Conservation (phyloP, 2,888 invertebrate species). For the Lottia gigantea region DNA sequence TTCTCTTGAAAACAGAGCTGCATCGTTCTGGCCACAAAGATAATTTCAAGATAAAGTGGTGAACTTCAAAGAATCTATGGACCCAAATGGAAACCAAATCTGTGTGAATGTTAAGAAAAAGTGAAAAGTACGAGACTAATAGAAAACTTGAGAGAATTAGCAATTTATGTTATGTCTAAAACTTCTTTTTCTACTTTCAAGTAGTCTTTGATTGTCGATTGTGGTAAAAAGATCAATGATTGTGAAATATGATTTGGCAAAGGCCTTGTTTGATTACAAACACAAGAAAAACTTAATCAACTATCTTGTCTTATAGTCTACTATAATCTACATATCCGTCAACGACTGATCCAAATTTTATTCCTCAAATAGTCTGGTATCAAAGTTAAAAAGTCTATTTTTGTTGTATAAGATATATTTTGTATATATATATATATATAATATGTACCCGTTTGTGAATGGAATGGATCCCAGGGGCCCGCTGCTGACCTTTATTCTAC, state of each 20-base stretch:
- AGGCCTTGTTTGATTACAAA: slow-evolving; percentile 7
- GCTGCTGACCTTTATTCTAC: too few relatives aligned
- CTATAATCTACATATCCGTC: not conserved
- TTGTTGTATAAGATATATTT: too few relatives aligned
- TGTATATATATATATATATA: too few relatives aligned
- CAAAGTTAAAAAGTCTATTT: too few relatives aligned
- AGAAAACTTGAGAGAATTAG: slow-evolving; percentile 5
- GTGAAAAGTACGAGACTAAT: not conserved
- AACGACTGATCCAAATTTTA: too few relatives aligned
- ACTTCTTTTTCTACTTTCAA: slow-evolving; percentile 4
- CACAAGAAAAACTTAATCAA: slow-evolving; percentile 9
- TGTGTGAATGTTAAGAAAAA: not conserved
- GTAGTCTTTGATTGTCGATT: slow-evolving; percentile 7
- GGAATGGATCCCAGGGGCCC: too few relatives aligned
- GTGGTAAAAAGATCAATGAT: slow-evolving; percentile 6
- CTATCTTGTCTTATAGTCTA: not conserved
- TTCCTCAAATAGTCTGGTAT: too few relatives aligned
- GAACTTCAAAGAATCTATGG: slow-evolving; percentile 4
- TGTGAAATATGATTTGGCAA: slow-evolving; percentile 8
- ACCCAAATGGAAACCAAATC: slow-evolving; percentile 11
- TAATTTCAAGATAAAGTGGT: slow-evolving; percentile 7
- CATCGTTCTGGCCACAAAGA: slow-evolving; percentile 10
- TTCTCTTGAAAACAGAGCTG: slow-evolving; percentile 4
- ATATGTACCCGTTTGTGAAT: too few relatives aligned
- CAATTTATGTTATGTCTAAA: slow-evolving; percentile 7